Base-by-base conservation (phyloP, 2,113 vertebrate species). In the Onychorhynchus coronatus region DNA sequence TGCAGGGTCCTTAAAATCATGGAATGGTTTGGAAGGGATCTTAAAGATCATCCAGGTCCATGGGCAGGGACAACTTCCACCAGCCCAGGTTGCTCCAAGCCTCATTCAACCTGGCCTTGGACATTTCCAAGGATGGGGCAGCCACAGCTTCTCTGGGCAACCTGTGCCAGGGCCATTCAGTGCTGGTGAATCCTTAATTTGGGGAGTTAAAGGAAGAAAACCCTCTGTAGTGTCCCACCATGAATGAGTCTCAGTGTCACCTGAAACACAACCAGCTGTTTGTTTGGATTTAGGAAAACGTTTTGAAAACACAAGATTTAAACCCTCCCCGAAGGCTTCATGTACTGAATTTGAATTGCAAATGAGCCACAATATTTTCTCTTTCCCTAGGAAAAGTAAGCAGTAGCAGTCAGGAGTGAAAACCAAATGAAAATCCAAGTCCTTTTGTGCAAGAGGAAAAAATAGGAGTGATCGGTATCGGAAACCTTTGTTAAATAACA, bases 281-380 rank as follows among this genome's bases (percentile, higher is more conserved):
- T 63, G 79, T 91, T 82, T 12, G 7, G 58, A 63, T 76, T 90
- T 75, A 25, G 67, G 94, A 58, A 95, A 88, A 85, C 71, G 71
- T 93, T 90, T 10, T 76, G 88, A 93, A 96, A 94, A 91, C 47
- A 78, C 24, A 37, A 89, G 73, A 92, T 83, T 91, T 91, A 93
- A 96, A 88, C 50, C 31, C 31, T 84, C 92, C 94, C 58, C 0
- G 1, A 96, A 96, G 84, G 44, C 55, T 93, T 94, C 80, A 41
- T 75, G 68, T 7, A 0, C 53, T 52, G 56, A 15, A 93, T 95
- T 73, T 84, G 85, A 97, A 95, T 96, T 85, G 63, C 82, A 92
- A 89, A 95, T 24, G n/a, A 75, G 79, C 41, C 39, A 22, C 67
- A 37, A 14, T 76, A 55, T 71, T 95, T 92, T 59, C 59, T 33